Conservation (phyloP, 1,140 invertebrate species). For the Eriocheir sinensis region DNA sequence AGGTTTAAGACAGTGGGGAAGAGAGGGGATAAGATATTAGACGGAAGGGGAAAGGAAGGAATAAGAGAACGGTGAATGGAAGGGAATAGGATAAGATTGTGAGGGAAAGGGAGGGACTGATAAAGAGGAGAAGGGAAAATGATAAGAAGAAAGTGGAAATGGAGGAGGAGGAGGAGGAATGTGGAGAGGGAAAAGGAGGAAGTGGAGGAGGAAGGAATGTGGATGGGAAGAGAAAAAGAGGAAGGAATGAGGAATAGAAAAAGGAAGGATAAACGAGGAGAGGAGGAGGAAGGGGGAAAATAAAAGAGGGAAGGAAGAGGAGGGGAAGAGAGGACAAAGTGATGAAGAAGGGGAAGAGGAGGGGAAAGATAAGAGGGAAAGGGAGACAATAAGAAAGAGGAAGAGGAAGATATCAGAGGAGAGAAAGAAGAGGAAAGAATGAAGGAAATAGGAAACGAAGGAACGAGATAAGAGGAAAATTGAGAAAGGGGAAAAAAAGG, state of each 20-base stretch:
- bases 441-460: background rate
- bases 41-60: too few species aligned
- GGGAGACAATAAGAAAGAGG: background rate
- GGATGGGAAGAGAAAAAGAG: background rate
- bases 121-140: background rate
- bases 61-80: too few species aligned
- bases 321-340: background rate
- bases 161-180: background rate
- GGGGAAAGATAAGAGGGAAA: background rate
- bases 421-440: background rate
- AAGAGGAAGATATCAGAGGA: background rate
- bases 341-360: too few species aligned
- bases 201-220: background rate
- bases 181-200: background rate
- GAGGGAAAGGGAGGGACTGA: too few species aligned
- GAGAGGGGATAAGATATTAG: background rate
- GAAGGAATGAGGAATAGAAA: background rate
- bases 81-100: too few species aligned
- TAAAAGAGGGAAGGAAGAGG: background rate
- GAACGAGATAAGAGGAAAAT: background rate
- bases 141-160: background rate
- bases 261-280: too few species aligned
- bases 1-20: background rate
- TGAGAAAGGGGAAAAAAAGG: too few species aligned
- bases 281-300: background rate